Evolutionary conservation across 1,140 invertebrate genomes (phyloP), one percentile per base, ranked within the genome.

Genomic region (Sminthurinus signatus): DNA sequence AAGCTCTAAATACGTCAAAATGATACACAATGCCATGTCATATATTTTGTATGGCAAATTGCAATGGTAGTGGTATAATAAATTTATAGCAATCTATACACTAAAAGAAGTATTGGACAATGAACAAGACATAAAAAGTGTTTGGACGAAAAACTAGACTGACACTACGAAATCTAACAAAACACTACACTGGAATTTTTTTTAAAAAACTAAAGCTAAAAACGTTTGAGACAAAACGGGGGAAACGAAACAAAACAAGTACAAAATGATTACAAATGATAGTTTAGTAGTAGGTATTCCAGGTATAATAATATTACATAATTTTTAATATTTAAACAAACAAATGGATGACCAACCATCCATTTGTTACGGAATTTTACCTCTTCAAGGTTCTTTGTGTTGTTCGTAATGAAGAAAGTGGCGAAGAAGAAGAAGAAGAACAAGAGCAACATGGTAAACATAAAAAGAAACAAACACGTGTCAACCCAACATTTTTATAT

Each of bases 381-480:
- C 72, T 73, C 72, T 72, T 73, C 72, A 52, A 73, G 62, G 52
- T 71, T 68, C 72, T 71, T 68, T 65, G 23, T 56, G 54, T 36
- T 56, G 54, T 42, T n/a, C n/a, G n/a, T n/a, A n/a, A n/a, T n/a
- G n/a, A 27, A 31, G 25, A 42, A 56, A 42, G 25, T n/a, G 54
- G 8, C 36, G 36, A 4, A 39, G 8, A 48, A 19, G 19, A n/a
- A 63, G 48, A 61, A 44, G 31, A 27, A 43, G 64, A 61, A 67
- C n/a, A n/a, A n/a, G 50, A 58, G 66, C 57, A 59, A 68, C 59
- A 64, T 51, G 65, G 62, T 67, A 44, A n/a, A 70, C 64, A 70
- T 65, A 67, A 60, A 67, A 65, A 69, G 44, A n/a, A 65, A 67
- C 32, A 70, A 62, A 65, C 58, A 61, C 25, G 50, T 52, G 15